A percentile compares a stretch with the other conserved stretches of the same genome.
Evolutionary conservation across 2,113 vertebrate genomes (phyloP).

Genomic region (Limanda limanda): DNA sequence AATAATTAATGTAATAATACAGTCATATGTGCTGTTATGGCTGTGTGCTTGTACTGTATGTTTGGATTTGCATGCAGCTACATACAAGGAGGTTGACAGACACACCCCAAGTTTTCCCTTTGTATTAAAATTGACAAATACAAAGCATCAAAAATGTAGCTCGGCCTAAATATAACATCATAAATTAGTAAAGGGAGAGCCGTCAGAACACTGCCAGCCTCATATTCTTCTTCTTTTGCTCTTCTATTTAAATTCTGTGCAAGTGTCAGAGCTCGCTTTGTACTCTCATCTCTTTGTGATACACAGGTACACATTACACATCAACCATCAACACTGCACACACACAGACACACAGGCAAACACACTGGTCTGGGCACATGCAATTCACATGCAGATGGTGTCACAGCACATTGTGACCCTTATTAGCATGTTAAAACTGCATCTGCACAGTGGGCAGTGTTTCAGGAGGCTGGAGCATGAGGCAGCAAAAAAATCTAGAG

Average conservation of each 20-base stretch:
- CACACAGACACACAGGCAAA: background rate
- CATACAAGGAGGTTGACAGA: constrained; percentile 43
- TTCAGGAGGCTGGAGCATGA: constrained; percentile 53
- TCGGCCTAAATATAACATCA: constrained; percentile 77
- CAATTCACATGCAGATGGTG: background rate
- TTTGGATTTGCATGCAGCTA: background rate
- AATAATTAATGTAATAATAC: background rate
- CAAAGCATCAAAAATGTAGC: constrained; percentile 75
- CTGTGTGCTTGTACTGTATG: background rate
- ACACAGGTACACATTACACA: background rate
- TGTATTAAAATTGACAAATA: constrained; percentile 76
- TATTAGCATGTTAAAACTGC: constrained; percentile 19
- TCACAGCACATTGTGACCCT: background rate
- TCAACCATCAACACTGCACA: background rate
- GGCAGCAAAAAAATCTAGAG: constrained; percentile 62
- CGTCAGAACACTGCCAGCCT: constrained; percentile 39
- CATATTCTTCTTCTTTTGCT: constrained; percentile 45
- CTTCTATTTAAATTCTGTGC: constrained; percentile 34
- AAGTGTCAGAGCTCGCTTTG: constrained; percentile 15
- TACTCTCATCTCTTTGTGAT: constrained; percentile 8
- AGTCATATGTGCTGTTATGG: background rate
- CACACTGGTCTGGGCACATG: background rate
- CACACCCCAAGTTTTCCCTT: constrained; percentile 52
- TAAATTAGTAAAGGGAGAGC: constrained; percentile 71
- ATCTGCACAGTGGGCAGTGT: constrained; percentile 3